Percentiles rank a stretch among this genome's conserved stretches.
These are phyloP conservation scores for Papilio xuthus DNA, from an alignment of 1,140 invertebrate species.

Conservation along the genomic window DNA sequence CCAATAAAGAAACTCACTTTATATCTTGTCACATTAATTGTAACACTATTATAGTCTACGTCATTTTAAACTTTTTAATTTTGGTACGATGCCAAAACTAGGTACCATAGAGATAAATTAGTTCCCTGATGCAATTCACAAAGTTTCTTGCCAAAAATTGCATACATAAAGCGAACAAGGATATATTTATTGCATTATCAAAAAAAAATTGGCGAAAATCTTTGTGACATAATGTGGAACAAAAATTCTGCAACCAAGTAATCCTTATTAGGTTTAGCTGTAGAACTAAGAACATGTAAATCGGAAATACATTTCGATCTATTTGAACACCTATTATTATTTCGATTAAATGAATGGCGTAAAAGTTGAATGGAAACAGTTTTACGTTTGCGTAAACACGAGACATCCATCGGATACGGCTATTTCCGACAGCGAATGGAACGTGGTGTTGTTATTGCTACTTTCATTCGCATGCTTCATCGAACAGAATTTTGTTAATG, in stretches of 20 bases:
- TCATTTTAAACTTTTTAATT: slow-evolving; percentile 23
- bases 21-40: slow-evolving; percentile 15
- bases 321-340: background rate
- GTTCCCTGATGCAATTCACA: background rate
- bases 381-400: slow-evolving; percentile 26
- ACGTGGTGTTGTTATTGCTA: slow-evolving; percentile 1
- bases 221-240: background rate
- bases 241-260: background rate
- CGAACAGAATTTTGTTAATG: background rate
- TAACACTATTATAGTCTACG: slow-evolving; percentile 12
- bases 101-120: slow-evolving; percentile 14
- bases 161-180: background rate
- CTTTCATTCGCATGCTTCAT: background rate
- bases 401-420: slow-evolving; percentile 11
- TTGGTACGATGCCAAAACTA: slow-evolving; percentile 7
- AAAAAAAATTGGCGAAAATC: background rate
- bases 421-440: background rate
- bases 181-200: slow-evolving; percentile 6
- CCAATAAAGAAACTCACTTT: background rate
- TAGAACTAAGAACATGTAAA: background rate
- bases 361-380: background rate
- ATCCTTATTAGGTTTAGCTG: too few relatives aligned
- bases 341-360: background rate
- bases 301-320: background rate
- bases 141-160: slow-evolving; percentile 6